Evolutionary conservation across 2,797 vertebrate species (phyloP).

Genomic region (Melanotaenia pygmaea): DNA sequence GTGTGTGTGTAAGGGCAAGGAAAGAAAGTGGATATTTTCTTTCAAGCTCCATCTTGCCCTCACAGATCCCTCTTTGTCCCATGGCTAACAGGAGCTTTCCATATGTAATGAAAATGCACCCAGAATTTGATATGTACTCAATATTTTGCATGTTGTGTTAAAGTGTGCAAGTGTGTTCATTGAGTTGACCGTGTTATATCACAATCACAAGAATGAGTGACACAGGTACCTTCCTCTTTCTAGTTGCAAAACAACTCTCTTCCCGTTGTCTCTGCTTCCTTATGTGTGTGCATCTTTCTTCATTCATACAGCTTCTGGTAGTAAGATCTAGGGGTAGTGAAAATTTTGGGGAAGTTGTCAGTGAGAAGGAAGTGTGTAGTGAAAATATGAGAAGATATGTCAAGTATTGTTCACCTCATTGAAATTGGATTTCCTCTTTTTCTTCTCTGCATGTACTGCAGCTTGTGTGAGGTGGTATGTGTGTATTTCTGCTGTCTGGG

Average conservation of each 20-base stretch:
- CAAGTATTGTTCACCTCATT: slow-evolving; percentile 77
- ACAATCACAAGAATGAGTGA: slow-evolving; percentile 61
- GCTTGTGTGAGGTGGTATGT: slow-evolving; percentile 2
- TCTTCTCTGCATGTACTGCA: slow-evolving; percentile 15
- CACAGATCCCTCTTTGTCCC: slow-evolving; percentile 14
- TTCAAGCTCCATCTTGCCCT: slow-evolving; percentile 60
- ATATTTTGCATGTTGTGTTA: slow-evolving; percentile 52
- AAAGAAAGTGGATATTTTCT: slow-evolving; percentile 3
- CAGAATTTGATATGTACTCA: not conserved
- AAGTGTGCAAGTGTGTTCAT: slow-evolving; percentile 39
- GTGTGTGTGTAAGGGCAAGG: not conserved
- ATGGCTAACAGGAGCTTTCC: not conserved
- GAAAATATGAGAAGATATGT: slow-evolving; percentile 76
- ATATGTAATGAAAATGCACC: slow-evolving; percentile 35
- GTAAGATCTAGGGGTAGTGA: slow-evolving; percentile 55
- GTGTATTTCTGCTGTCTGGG: slow-evolving; percentile 24
- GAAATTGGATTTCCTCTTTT: slow-evolving; percentile 72
- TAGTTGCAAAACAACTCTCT: slow-evolving; percentile 73
- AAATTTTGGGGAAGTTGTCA: slow-evolving; percentile 76
- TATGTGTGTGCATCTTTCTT: slow-evolving; percentile 59
- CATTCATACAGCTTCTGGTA: slow-evolving; percentile 69
- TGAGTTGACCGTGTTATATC: slow-evolving; percentile 64
- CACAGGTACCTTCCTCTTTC: slow-evolving; percentile 75
- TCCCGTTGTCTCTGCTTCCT: slow-evolving; percentile 46
- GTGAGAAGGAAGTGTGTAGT: slow-evolving; percentile 81